Percentiles rank a stretch among this genome's conserved stretches.
Conservation (phyloP, 2,113 vertebrate genomes). For the Turdus rufiventris region DNA sequence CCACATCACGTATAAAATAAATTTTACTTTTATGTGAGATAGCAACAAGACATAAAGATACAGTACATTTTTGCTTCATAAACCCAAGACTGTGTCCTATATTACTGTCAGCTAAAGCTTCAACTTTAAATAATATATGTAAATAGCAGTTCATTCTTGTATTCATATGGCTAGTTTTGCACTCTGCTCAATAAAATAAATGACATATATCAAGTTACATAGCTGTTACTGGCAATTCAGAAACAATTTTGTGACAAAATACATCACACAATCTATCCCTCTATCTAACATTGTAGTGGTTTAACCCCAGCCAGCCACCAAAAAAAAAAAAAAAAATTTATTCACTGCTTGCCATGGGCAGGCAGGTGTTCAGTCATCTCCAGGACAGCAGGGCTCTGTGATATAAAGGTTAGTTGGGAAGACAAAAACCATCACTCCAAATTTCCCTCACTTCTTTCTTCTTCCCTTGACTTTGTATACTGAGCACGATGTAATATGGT, state of each 20-base stretch:
- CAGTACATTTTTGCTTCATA: not conserved
- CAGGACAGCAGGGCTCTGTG: not conserved
- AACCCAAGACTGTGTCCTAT: not conserved
- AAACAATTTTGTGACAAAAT: not conserved
- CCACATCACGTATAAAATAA: not conserved
- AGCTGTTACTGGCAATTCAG: not conserved
- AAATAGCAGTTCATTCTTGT: not conserved
- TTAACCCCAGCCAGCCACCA: not conserved
- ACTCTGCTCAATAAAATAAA: not conserved
- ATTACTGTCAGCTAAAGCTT: not conserved
- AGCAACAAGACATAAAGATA: not conserved
- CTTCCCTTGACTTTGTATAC: not conserved
- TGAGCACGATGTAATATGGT: no score
- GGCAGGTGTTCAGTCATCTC: not conserved
- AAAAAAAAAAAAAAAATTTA: not conserved
- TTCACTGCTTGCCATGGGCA: not conserved
- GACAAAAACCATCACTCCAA: fast-evolving
- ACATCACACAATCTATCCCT: not conserved
- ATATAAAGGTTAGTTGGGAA: not conserved
- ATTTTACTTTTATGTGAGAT: not conserved
- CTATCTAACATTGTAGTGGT: not conserved
- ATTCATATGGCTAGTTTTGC: not conserved
- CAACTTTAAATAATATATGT: not conserved
- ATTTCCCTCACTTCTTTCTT: not conserved
- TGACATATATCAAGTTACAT: not conserved